Evolutionary conservation across 2,113 vertebrate genomes (phyloP).

Genomic region (Rhinogobius similis): DNA sequence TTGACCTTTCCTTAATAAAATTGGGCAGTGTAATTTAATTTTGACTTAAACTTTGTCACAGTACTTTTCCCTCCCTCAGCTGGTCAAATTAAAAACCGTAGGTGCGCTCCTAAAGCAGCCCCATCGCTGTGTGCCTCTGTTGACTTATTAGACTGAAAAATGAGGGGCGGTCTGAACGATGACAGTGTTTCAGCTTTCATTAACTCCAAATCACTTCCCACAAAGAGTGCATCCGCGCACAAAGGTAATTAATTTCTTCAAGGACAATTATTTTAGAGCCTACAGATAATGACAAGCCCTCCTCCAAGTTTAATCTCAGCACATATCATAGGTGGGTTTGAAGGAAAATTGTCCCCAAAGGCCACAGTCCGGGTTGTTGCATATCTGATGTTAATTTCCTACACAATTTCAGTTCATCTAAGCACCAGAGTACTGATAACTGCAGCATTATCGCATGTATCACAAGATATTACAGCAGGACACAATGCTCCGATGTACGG

Average conservation of each 20-base stretch:
- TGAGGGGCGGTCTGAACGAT: constrained; percentile 60
- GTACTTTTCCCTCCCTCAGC: neutral
- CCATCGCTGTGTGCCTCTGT: constrained; percentile 21
- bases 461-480: constrained; percentile 8
- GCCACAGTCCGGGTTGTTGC: constrained; percentile 8
- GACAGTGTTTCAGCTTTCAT: constrained; percentile 70
- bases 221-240: constrained; percentile 65
- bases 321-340: constrained; percentile 36
- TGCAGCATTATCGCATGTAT: constrained; percentile 1
- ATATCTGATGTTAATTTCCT: constrained; percentile 34
- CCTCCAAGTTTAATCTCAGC: constrained; percentile 58
- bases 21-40: neutral
- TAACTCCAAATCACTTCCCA: constrained; percentile 66
- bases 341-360: constrained; percentile 45
- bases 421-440: neutral
- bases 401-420: constrained; percentile 24
- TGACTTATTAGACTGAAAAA: constrained; percentile 68
- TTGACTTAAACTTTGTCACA: neutral
- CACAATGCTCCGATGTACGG: neutral
- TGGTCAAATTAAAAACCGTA: neutral
- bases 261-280: constrained; percentile 78
- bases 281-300: constrained; percentile 70
- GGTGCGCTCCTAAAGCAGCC: neutral
- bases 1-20: neutral
- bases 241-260: constrained; percentile 82